phyloP scores from a whole-genome alignment of 2,113 vertebrate species.

The Puma concolor region DNA sequence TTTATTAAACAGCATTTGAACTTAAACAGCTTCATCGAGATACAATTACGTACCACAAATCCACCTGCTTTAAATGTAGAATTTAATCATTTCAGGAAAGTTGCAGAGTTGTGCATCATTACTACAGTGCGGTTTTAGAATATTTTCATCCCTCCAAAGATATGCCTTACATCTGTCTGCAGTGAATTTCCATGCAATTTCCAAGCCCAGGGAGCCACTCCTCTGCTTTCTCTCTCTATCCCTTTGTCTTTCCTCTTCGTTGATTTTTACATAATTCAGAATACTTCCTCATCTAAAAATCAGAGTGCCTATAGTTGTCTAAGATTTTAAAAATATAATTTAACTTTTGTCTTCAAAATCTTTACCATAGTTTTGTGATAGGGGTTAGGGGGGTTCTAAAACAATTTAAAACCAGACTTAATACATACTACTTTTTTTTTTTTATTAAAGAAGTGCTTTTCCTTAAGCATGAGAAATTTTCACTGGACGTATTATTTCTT shows the following conservation, averaged over 20 bases:
- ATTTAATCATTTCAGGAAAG: not conserved
- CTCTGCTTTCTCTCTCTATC: not conserved
- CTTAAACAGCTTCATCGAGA: not conserved
- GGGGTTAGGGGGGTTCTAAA: not conserved
- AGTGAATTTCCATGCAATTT: not conserved
- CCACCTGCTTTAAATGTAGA: not conserved
- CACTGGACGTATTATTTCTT: not conserved
- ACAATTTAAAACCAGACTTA: not conserved
- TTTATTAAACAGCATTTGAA: not conserved
- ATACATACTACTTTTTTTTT: not conserved
- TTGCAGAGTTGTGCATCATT: not conserved
- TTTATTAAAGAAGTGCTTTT: not conserved
- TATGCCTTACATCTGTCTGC: not conserved
- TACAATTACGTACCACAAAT: not conserved
- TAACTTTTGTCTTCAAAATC: not conserved
- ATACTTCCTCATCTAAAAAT: not conserved
- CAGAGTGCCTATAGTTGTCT: not conserved
- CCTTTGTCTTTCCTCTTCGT: not conserved
- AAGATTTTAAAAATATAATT: not conserved
- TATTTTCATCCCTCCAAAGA: not conserved
- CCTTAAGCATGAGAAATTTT: not conserved
- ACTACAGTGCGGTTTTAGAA: not conserved
- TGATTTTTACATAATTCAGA: not conserved
- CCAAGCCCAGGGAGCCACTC: accelerated
- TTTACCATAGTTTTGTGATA: not conserved